Percentiles rank a stretch among this genome's conserved stretches.
Conservation (phyloP, 1,140 invertebrate species). For the Akabosia matsudoensis region DNA sequence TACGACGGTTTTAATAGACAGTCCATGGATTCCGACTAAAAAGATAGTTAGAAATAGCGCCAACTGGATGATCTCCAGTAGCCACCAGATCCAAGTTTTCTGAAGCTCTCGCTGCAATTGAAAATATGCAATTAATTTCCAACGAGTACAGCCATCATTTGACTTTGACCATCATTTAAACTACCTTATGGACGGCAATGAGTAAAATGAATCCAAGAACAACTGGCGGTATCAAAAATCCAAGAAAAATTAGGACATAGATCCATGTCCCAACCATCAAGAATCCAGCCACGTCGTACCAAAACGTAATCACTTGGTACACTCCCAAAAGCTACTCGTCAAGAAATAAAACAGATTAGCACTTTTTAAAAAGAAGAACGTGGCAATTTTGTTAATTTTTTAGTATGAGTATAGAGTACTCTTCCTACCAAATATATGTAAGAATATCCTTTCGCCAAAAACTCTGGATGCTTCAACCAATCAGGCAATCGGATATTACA, state of each 20-base stretch:
- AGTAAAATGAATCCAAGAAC: slow-evolving; percentile 25
- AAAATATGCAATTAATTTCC: background rate
- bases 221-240: slow-evolving; percentile 30
- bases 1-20: slow-evolving; percentile 5
- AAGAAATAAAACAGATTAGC: background rate
- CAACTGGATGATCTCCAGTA: slow-evolving; percentile 19
- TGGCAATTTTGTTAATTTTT: background rate
- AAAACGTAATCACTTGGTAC: slow-evolving; percentile 26
- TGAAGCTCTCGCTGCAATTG: slow-evolving; percentile 24
- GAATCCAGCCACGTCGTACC: slow-evolving; percentile 28
- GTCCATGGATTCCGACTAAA: slow-evolving; percentile 23
- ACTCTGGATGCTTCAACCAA: background rate
- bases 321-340: slow-evolving; percentile 11
- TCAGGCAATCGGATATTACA: background rate
- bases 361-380: too few species aligned
- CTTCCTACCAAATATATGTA: slow-evolving; percentile 16
- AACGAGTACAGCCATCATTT: background rate
- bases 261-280: background rate
- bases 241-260: slow-evolving; percentile 31
- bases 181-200: slow-evolving; percentile 32
- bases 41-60: slow-evolving; percentile 24
- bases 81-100: slow-evolving; percentile 34
- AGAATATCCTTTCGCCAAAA: slow-evolving; percentile 20
- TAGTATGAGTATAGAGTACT: too few species aligned
- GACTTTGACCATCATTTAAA: background rate